Evolutionary conservation across 2,888 invertebrate genomes (phyloP).

Genomic region (Macaria notata): DNA sequence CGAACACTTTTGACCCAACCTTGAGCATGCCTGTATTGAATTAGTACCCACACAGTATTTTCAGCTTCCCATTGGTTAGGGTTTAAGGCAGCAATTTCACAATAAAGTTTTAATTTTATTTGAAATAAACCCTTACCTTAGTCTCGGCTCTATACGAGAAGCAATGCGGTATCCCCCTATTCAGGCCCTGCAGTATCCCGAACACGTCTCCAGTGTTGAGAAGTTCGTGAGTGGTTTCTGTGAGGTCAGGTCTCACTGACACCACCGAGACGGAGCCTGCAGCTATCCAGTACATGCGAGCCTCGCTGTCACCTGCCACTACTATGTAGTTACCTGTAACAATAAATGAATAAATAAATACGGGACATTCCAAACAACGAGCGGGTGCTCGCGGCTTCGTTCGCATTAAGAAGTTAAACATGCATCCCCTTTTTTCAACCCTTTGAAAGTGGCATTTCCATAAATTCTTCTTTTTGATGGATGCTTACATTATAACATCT

Average conservation of each 20-base stretch:
- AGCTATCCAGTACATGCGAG: slow-evolving; percentile 80
- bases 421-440: too few species aligned
- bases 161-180: slow-evolving; percentile 68
- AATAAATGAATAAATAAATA: not conserved
- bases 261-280: slow-evolving; percentile 72
- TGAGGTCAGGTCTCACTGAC: slow-evolving; percentile 67
- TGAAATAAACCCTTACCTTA: slow-evolving; percentile 46
- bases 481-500: too few species aligned
- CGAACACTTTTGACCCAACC: too few species aligned
- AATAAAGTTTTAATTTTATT: too few species aligned
- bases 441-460: too few species aligned
- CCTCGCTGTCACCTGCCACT: slow-evolving; percentile 77
- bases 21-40: too few species aligned
- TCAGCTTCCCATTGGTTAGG: too few species aligned
- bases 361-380: not conserved
- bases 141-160: slow-evolving; percentile 80
- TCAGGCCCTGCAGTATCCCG: slow-evolving; percentile 77
- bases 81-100: too few species aligned
- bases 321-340: slow-evolving; percentile 78
- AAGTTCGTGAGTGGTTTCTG: slow-evolving; percentile 72
- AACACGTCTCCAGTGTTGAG: slow-evolving; percentile 74
- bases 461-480: too few species aligned
- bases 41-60: too few species aligned
- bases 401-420: too few species aligned
- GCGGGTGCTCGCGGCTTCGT: too few species aligned